Conservation (phyloP, 2,113 vertebrate genomes). For the Melanotaenia duboulayi region DNA sequence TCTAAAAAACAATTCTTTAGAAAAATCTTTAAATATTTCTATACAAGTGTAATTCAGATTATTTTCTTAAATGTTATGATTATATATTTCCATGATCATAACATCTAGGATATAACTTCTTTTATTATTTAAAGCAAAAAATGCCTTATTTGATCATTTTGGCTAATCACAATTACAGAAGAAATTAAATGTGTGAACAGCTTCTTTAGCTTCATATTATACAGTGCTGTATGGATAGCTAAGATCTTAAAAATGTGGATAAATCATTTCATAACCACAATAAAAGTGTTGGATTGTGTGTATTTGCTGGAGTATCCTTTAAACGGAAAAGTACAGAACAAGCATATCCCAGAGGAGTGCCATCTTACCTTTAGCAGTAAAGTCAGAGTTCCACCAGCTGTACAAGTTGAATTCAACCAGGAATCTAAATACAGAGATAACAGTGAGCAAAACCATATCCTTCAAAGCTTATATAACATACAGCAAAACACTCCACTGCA, state of each 20-base stretch:
- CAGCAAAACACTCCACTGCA: not conserved
- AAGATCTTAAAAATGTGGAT: too few relatives aligned
- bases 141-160: too few relatives aligned
- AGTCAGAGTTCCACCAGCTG: slow-evolving; percentile 95
- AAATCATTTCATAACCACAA: not conserved
- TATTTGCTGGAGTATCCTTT: not conserved
- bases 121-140: too few relatives aligned
- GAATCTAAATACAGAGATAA: slow-evolving; percentile 84
- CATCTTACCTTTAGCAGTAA: slow-evolving; percentile 91
- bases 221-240: too few relatives aligned
- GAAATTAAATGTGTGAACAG: not conserved
- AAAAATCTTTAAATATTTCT: too few relatives aligned
- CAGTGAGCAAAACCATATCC: slow-evolving; percentile 15
- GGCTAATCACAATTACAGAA: too few relatives aligned
- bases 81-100: not conserved
- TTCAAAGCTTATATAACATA: slow-evolving; percentile 3
- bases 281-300: not conserved
- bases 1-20: too few relatives aligned
- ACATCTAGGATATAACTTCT: too few relatives aligned
- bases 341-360: not conserved
- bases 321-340: not conserved
- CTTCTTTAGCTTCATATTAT: not conserved
- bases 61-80: not conserved
- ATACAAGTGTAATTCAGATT: not conserved
- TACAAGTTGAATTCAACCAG: slow-evolving; percentile 98